These are phyloP conservation scores for Toxotes jaculatrix DNA, from an alignment of 2,113 vertebrate species.

Conservation along the genomic window DNA sequence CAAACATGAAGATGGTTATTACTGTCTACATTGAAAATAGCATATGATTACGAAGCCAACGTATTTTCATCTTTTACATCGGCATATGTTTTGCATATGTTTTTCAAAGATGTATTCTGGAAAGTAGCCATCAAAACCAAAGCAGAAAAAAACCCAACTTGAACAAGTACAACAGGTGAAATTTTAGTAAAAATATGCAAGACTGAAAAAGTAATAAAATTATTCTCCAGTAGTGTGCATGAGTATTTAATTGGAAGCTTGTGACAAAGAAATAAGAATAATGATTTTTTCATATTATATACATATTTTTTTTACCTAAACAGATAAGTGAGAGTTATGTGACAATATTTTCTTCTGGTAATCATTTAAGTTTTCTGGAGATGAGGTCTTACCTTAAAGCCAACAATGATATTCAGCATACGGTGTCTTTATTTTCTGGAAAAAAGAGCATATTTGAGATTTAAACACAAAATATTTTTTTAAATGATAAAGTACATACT, in stretches of 20 bases:
- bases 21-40: background rate
- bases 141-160: background rate
- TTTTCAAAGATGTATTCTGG: background rate
- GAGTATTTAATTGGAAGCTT: background rate
- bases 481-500: background rate
- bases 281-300: background rate
- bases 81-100: background rate
- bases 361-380: background rate
- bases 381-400: constrained; percentile 45
- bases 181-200: background rate
- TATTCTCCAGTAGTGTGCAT: background rate
- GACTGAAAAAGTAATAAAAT: background rate
- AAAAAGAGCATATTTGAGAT: fast-evolving
- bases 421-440: constrained; percentile 1
- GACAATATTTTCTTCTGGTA: background rate
- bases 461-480: background rate
- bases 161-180: background rate
- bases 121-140: background rate
- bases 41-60: background rate
- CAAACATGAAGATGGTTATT: background rate
- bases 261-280: background rate
- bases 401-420: constrained; percentile 33
- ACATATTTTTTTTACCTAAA: background rate
- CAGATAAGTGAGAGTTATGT: background rate
- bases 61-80: background rate